Conservation (phyloP, 2,797 vertebrate species). For the Morelia viridis region DNA sequence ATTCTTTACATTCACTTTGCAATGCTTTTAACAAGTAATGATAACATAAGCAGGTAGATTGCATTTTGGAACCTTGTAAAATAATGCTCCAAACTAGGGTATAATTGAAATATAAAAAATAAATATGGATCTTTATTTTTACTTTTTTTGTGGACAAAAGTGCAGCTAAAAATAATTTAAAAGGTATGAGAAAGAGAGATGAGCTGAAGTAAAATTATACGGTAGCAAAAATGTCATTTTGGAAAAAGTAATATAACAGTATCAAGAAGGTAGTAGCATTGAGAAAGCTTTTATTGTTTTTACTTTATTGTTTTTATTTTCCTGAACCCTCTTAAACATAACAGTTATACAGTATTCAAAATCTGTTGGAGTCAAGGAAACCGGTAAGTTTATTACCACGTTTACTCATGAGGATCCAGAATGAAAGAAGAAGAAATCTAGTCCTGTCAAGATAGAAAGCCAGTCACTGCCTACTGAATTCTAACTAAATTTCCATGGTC, state of each 20-base stretch:
- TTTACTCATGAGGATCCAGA: background rate
- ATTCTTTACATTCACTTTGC: background rate
- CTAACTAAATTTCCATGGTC: background rate
- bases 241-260: background rate
- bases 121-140: background rate
- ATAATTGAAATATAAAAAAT: background rate
- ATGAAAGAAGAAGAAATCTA: background rate
- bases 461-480: background rate
- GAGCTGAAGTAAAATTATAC: background rate
- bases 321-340: background rate
- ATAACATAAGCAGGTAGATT: background rate
- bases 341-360: background rate
- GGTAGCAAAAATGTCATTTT: background rate
- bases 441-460: background rate
- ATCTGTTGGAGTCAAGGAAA: background rate
- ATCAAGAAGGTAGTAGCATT: background rate
- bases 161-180: background rate
- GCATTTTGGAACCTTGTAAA: background rate
- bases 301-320: background rate
- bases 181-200: background rate
- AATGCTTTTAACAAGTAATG: background rate
- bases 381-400: background rate
- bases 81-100: background rate
- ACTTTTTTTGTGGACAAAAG: background rate
- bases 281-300: background rate